Evolutionary conservation across 2,113 vertebrate genomes (phyloP).

Genomic region (Chrysochloris asiatica): DNA sequence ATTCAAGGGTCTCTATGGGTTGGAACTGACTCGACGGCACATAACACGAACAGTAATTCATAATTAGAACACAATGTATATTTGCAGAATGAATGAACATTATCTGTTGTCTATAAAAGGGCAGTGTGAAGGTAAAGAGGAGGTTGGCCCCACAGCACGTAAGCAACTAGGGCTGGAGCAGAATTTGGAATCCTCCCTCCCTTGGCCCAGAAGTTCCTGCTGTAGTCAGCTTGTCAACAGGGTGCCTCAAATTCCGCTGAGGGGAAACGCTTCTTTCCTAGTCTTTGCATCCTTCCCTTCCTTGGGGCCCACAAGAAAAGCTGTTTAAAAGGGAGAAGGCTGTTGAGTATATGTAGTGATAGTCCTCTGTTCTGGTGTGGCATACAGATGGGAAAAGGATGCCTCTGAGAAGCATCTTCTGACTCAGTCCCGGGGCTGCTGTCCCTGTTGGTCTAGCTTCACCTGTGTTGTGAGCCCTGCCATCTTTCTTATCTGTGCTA

Average conservation of each 20-base stretch:
- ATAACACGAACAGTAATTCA: too few relatives aligned
- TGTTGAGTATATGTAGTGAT: background rate
- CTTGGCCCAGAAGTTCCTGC: background rate
- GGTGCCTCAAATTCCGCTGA: background rate
- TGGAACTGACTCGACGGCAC: too few relatives aligned
- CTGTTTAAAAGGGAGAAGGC: background rate
- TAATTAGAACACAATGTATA: background rate
- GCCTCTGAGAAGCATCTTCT: background rate
- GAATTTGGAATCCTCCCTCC: background rate
- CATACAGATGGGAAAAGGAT: background rate
- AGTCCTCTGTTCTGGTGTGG: background rate
- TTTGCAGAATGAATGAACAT: background rate
- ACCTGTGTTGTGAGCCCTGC: background rate
- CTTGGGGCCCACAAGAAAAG: background rate
- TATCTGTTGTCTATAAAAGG: background rate
- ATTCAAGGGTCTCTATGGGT: too few relatives aligned
- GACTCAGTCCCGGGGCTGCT: background rate
- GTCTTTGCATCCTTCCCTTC: background rate
- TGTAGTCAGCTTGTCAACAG: background rate
- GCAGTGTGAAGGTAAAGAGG: background rate
- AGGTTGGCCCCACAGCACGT: accelerated
- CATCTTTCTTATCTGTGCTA: background rate
- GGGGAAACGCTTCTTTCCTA: background rate
- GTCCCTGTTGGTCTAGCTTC: accelerated
- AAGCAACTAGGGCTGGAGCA: too few relatives aligned